Percentiles rank a stretch among this genome's conserved stretches.
Evolutionary conservation across 2,797 vertebrate genomes (phyloP).

Genomic region (Pelochelys cantorii): DNA sequence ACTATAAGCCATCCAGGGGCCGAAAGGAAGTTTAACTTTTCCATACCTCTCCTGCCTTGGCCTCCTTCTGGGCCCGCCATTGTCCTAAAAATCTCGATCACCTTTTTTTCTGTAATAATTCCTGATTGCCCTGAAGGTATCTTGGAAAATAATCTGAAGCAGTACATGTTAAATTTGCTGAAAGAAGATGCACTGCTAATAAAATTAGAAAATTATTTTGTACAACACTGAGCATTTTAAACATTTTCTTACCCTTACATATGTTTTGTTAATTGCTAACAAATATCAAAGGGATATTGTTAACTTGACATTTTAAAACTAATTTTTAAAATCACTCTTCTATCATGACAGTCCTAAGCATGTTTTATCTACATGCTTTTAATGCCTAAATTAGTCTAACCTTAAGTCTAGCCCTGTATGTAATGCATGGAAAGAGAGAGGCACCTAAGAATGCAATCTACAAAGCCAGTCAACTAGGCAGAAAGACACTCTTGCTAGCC

Average conservation of each 20-base stretch:
- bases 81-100: no score
- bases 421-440: no score
- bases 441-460: no score
- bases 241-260: background rate
- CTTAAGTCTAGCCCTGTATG: no score
- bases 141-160: background rate
- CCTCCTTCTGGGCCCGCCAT: no score
- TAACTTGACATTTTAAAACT: background rate
- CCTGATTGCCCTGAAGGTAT: background rate
- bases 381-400: no score
- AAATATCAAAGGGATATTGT: background rate
- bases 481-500: no score
- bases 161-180: background rate
- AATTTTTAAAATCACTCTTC: background rate
- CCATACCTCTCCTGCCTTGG: no score
- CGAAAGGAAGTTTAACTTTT: no score
- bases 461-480: no score
- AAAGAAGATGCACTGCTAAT: background rate
- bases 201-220: background rate
- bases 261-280: background rate
- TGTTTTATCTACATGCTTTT: background rate
- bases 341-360: rapidly evolving
- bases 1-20: no score
- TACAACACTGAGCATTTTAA: background rate
- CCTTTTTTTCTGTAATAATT: no score